A percentile compares a stretch with the other conserved stretches of the same genome.
phyloP scores from a whole-genome alignment of 2,113 vertebrate genomes.

The Lepisosteus osseus region DNA sequence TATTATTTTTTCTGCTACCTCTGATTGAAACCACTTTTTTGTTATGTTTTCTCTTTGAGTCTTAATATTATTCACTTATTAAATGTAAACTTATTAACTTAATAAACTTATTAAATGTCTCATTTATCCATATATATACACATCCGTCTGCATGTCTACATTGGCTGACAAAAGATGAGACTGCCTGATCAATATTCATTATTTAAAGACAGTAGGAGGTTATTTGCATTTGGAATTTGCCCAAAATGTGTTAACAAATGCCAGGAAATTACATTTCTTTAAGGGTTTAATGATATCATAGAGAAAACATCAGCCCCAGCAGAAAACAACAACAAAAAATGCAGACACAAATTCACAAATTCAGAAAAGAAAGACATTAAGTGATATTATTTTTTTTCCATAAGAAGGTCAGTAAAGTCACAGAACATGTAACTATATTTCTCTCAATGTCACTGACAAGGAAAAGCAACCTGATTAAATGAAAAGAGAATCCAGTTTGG shows the following conservation, averaged over 20 bases:
- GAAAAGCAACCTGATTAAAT: slow-evolving; percentile 10
- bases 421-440: slow-evolving; percentile 9
- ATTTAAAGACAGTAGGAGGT: slow-evolving; percentile 59
- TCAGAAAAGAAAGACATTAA: neutral
- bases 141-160: slow-evolving; percentile 32
- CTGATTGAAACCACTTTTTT: too few species aligned
- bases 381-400: slow-evolving; percentile 13
- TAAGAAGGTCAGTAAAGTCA: slow-evolving; percentile 8
- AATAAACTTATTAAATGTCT: too few species aligned
- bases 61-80: too few species aligned
- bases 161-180: slow-evolving; percentile 50
- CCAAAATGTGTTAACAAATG: slow-evolving; percentile 65
- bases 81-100: too few species aligned
- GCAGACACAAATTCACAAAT: slow-evolving; percentile 4
- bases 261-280: slow-evolving; percentile 60
- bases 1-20: too few species aligned
- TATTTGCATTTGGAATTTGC: slow-evolving; percentile 48
- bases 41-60: too few species aligned
- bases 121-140: too few species aligned
- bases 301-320: slow-evolving; percentile 31
- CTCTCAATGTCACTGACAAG: neutral
- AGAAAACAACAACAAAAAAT: slow-evolving; percentile 21
- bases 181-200: slow-evolving; percentile 64
- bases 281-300: slow-evolving; percentile 47
- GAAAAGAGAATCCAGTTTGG: too few species aligned